A percentile compares a stretch with the other conserved stretches of the same genome.
These are phyloP conservation scores for Phyllotreta cruciferae DNA, from an alignment of 2,888 invertebrate species.

Conservation along the genomic window DNA sequence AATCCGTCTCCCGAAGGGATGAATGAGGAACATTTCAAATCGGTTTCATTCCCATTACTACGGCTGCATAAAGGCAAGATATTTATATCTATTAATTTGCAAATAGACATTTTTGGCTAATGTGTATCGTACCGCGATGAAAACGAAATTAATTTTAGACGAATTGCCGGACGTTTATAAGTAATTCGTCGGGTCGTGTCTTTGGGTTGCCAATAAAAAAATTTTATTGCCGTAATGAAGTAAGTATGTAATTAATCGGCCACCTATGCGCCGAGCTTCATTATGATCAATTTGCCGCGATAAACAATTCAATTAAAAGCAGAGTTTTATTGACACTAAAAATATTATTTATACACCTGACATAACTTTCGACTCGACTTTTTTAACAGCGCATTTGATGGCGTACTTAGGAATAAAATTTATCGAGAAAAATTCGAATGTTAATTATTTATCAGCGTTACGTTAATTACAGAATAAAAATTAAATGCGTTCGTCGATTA, in stretches of 20 bases:
- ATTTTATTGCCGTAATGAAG: constrained; percentile 19
- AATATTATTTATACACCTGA: constrained; percentile 35
- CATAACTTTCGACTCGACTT: constrained; percentile 17
- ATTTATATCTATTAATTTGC: too few relatives aligned
- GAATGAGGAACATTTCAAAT: too few relatives aligned
- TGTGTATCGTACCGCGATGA: too few relatives aligned
- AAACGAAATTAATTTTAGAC: too few relatives aligned
- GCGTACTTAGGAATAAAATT: neutral
- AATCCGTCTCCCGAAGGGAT: too few relatives aligned
- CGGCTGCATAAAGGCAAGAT: too few relatives aligned
- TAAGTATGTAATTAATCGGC: constrained; percentile 35
- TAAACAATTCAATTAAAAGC: constrained; percentile 42
- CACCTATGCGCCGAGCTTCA: constrained; percentile 40
- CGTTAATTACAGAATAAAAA: too few relatives aligned
- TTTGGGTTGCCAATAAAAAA: constrained; percentile 18
- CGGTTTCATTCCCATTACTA: too few relatives aligned
- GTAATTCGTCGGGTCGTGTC: neutral
- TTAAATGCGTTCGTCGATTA: too few relatives aligned
- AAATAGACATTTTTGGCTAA: too few relatives aligned
- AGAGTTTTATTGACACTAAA: constrained; percentile 28
- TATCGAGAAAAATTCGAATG: neutral
- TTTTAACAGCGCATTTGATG: constrained; percentile 8
- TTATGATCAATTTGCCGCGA: constrained; percentile 42
- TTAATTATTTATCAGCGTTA: too few relatives aligned
- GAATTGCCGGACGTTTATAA: too few relatives aligned